Evolutionary conservation across 2,888 invertebrate genomes (phyloP).

Genomic region (Neoitamus cyanurus): DNA sequence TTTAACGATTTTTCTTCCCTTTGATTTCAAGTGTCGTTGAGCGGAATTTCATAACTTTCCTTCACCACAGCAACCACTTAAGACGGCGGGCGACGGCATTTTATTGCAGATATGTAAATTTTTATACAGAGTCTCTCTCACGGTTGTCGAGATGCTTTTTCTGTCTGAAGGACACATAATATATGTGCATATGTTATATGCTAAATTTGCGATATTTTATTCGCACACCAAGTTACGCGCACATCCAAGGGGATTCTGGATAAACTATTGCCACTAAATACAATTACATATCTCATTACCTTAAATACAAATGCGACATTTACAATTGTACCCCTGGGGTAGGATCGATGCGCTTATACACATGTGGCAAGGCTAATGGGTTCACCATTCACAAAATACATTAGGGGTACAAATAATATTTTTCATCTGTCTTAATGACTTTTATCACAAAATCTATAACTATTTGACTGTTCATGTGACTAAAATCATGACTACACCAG

Average conservation of each 20-base stretch:
- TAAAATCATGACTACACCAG: too few species aligned
- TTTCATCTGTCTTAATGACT: too few species aligned
- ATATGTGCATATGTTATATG: neutral
- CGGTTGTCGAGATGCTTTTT: neutral
- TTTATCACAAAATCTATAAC: too few species aligned
- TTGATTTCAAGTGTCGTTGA: neutral
- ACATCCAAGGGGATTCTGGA: neutral
- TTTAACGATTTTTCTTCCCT: neutral
- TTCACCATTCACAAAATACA: too few species aligned
- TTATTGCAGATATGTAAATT: neutral
- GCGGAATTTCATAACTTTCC: neutral
- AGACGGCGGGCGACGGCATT: neutral
- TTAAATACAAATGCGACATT: too few species aligned
- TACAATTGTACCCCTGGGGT: too few species aligned
- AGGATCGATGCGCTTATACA: too few species aligned
- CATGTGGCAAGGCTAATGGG: too few species aligned
- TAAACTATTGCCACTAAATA: neutral
- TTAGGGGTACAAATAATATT: too few species aligned
- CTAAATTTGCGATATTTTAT: neutral
- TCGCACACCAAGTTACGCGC: neutral
- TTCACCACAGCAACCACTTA: neutral
- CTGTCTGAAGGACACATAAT: neutral
- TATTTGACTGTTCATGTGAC: too few species aligned
- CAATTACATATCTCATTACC: too few species aligned
- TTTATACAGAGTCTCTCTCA: neutral